Conservation (phyloP, 2,797 vertebrate species). For the Epinephelus awoara region DNA sequence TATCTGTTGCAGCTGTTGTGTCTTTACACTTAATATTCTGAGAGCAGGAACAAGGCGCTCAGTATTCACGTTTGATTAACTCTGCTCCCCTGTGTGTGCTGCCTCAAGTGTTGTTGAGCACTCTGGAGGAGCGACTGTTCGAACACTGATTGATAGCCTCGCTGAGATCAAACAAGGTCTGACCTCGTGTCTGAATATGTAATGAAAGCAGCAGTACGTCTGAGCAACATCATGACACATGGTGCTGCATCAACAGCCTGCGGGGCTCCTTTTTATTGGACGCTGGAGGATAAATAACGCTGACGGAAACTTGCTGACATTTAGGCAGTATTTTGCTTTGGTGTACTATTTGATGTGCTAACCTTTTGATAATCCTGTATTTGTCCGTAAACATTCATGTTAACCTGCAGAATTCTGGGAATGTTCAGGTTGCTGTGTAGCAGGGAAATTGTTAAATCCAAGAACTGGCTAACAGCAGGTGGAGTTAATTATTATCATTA, state of each 20-base stretch:
- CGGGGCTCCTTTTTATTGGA: background rate
- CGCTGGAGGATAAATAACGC: background rate
- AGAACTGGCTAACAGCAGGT: constrained; percentile 3
- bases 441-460: background rate
- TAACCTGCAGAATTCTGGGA: background rate
- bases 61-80: constrained; percentile 8
- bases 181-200: constrained; percentile 1
- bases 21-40: background rate
- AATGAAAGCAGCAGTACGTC: constrained; percentile 1
- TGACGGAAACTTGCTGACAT: constrained; percentile 38
- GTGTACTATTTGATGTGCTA: background rate
- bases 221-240: background rate
- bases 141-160: background rate
- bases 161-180: constrained; percentile 37
- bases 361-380: constrained; percentile 56
- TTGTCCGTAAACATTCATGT: constrained; percentile 67
- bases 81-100: background rate
- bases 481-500: constrained; percentile 8
- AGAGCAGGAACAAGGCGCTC: background rate
- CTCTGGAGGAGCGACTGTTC: background rate
- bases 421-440: background rate
- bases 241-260: background rate
- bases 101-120: background rate
- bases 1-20: constrained; percentile 12
- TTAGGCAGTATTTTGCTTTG: constrained; percentile 25